A percentile compares a stretch with the other conserved stretches of the same genome.
These are phyloP conservation scores for Plecotus auritus DNA, from an alignment of 2,113 vertebrate genomes.

Conservation along the genomic window DNA sequence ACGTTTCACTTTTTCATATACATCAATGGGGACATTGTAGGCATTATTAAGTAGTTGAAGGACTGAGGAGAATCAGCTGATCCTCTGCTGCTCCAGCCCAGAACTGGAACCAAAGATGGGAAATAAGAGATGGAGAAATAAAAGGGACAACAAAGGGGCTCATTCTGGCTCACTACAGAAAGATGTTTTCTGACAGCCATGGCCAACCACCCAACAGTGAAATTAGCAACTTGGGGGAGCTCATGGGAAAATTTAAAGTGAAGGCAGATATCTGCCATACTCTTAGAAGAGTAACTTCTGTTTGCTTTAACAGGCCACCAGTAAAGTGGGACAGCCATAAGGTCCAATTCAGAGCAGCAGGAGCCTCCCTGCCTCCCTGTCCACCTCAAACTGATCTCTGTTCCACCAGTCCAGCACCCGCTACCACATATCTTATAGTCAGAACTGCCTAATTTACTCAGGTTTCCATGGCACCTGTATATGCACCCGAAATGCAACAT, in stretches of 20 bases:
- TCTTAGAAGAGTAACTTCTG: neutral
- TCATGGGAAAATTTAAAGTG: neutral
- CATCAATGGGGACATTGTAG: neutral
- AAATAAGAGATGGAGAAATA: neutral
- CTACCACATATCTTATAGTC: neutral
- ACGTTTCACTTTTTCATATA: neutral
- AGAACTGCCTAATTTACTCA: neutral
- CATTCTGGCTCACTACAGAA: neutral
- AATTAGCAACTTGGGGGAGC: neutral
- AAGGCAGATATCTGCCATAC: neutral
- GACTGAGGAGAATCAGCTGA: neutral
- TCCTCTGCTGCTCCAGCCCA: neutral
- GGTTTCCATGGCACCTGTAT: neutral
- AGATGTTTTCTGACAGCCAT: neutral
- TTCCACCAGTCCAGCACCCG: neutral
- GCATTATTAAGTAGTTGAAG: neutral
- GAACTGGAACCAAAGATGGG: neutral
- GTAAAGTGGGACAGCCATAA: neutral
- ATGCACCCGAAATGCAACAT: neutral
- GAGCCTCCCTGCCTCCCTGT: neutral
- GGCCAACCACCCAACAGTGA: neutral
- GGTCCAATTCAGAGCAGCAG: neutral
- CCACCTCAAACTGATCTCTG: neutral
- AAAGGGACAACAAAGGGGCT: neutral
- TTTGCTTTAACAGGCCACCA: neutral